phyloP scores from a whole-genome alignment of 2,888 invertebrate genomes.

The Philonicus albiceps region DNA sequence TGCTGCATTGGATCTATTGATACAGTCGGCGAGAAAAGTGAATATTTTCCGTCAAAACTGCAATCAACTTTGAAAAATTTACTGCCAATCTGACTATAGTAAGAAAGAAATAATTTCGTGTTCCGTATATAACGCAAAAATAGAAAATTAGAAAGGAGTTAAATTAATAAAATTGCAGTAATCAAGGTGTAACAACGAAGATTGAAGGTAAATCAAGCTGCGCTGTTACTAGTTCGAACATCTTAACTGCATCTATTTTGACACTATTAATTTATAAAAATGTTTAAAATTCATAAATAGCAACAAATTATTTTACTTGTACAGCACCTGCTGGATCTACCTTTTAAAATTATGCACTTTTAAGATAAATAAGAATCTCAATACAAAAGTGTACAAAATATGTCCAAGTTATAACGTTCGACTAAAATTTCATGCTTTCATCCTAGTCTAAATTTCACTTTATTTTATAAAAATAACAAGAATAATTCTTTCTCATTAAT shows the following conservation, averaged over 20 bases:
- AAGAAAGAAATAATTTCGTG: neutral
- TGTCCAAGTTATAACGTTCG: neutral
- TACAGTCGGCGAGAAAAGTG: neutral
- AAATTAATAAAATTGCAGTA: neutral
- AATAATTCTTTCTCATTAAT: neutral
- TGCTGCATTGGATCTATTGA: neutral
- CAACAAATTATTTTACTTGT: neutral
- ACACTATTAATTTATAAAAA: neutral
- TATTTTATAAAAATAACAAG: neutral
- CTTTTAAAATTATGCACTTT: neutral
- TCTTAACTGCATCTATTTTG: neutral
- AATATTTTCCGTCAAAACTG: neutral
- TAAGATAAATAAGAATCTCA: slow-evolving; percentile 3
- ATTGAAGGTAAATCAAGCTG: neutral
- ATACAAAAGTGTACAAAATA: slow-evolving; percentile 7
- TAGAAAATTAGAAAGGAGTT: neutral
- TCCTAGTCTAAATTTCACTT: slow-evolving; percentile 6
- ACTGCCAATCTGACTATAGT: neutral
- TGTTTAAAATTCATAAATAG: neutral
- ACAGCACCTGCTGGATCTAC: neutral
- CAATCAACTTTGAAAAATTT: neutral
- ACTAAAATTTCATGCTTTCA: slow-evolving; percentile 11
- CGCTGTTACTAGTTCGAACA: neutral
- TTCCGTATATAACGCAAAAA: neutral
- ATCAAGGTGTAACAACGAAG: neutral